These are phyloP conservation scores for Trachelus troglodyta DNA, from an alignment of 2,888 invertebrate species.

Conservation along the genomic window DNA sequence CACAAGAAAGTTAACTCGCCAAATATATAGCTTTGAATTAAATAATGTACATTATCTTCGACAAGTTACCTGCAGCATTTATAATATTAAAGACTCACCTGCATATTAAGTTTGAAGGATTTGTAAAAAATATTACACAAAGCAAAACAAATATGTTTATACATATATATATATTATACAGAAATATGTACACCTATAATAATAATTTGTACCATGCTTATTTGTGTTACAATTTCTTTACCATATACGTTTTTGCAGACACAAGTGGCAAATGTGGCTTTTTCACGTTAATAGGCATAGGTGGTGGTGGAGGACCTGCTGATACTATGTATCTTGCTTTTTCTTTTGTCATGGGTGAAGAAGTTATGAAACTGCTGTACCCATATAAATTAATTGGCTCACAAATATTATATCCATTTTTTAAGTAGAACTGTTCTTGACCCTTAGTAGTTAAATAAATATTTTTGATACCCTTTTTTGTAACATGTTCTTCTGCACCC, in stretches of 20 bases:
- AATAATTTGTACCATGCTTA: constrained; percentile 14
- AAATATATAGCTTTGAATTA: background rate
- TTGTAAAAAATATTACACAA: background rate
- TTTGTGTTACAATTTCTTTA: constrained; percentile 47
- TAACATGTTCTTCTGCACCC: constrained; percentile 78
- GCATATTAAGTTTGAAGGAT: background rate
- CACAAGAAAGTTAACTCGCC: background rate
- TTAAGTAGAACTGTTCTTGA: constrained; percentile 80
- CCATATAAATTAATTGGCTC: constrained; percentile 79
- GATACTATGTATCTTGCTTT: constrained; percentile 20
- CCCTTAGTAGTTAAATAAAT: constrained; percentile 79
- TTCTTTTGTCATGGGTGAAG: constrained; percentile 15
- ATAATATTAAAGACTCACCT: background rate
- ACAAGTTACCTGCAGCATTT: background rate
- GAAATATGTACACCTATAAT: constrained; percentile 10
- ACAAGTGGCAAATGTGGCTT: constrained; percentile 39
- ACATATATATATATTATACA: background rate
- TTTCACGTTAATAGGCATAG: constrained; percentile 54
- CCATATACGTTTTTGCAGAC: constrained; percentile 62
- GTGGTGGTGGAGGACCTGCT: constrained; percentile 62
- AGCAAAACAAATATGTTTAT: background rate
- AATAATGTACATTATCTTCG: background rate
- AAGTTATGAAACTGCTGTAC: constrained; percentile 40
- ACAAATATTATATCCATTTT: constrained; percentile 79
- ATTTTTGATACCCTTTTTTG: constrained; percentile 72